phyloP scores from a whole-genome alignment of 2,888 invertebrate species.

The Stenodema calcarata region DNA sequence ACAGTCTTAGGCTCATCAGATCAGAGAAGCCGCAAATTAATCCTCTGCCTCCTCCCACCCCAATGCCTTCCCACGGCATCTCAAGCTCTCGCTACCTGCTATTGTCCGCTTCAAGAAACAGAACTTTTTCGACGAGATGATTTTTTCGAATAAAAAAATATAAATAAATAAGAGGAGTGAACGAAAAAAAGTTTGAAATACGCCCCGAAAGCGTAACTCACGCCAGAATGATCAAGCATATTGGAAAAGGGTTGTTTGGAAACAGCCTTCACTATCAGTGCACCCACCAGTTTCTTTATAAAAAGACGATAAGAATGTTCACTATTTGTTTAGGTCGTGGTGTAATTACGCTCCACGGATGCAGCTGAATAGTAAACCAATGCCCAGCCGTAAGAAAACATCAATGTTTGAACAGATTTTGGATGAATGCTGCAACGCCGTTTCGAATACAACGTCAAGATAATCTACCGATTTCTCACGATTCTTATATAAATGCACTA shows the following conservation, averaged over 20 bases:
- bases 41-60: slow-evolving; percentile 30
- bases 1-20: slow-evolving; percentile 53
- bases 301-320: not conserved
- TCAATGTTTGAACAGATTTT: too few relatives aligned
- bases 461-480: too few relatives aligned
- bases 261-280: slow-evolving; percentile 29
- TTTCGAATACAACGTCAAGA: too few relatives aligned
- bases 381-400: too few relatives aligned
- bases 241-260: slow-evolving; percentile 45
- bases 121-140: not conserved
- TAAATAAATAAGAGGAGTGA: not conserved
- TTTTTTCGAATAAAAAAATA: not conserved
- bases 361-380: not conserved
- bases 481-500: too few relatives aligned
- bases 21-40: slow-evolving; percentile 51
- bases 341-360: not conserved
- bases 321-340: slow-evolving; percentile 4
- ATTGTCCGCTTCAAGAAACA: slow-evolving; percentile 43
- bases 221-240: slow-evolving; percentile 45
- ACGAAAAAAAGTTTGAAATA: slow-evolving; percentile 28
- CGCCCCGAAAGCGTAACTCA: slow-evolving; percentile 43
- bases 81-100: slow-evolving; percentile 37
- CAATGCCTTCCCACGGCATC: not conserved
- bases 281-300: not conserved
- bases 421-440: too few relatives aligned